Base-by-base conservation (phyloP, 2,888 invertebrate species). In the Cephus sareptanus region DNA sequence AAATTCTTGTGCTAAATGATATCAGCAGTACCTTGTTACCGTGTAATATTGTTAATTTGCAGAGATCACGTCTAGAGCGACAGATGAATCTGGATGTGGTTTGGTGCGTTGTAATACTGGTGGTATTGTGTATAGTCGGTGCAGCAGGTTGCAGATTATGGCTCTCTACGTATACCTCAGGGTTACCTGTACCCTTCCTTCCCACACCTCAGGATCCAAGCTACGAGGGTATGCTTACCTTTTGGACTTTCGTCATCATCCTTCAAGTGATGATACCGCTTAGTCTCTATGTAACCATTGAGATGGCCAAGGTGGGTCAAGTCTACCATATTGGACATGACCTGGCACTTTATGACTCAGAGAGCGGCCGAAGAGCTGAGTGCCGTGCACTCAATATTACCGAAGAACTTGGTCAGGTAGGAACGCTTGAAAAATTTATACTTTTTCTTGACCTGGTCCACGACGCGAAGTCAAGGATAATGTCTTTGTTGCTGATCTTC, bases 211-310 rank as follows among this genome's bases (percentile, higher is more conserved):
- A 93, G 79, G 94, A 95, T 86, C 94, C 95, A 0, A 93, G 93
- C 35, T 94, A 94, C 88, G 96, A 97, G 90, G 97, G 97, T 12
- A 94, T 98, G 88, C 93, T 97, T 77, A 96, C 97, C 84, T 99
- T 99, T 93, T 98, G 97, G 96, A 98, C 98, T 3, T 98, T 97
- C 92, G 96, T 99, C 83, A 98, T 99, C 89, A 96, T 98, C 84
- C 94, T 98, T 78, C 99, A 99, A 94, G 96, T 98, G 81, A 97
- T 99, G 96, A 98, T 99, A 90, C 99, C 99, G 0, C 93, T 99
- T 74, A 98, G 99, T 11, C 93, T 99, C 80, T 99, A 99, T 92
- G 99, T 99, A 77, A 98, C 98, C 4, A 95, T 99, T 88, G 99
- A 99, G 92, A 95, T 99, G 93, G 97, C 98, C 85, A 99, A 99